Base-by-base conservation (phyloP, 2,888 invertebrate genomes). In the Keiferia lycopersicella region DNA sequence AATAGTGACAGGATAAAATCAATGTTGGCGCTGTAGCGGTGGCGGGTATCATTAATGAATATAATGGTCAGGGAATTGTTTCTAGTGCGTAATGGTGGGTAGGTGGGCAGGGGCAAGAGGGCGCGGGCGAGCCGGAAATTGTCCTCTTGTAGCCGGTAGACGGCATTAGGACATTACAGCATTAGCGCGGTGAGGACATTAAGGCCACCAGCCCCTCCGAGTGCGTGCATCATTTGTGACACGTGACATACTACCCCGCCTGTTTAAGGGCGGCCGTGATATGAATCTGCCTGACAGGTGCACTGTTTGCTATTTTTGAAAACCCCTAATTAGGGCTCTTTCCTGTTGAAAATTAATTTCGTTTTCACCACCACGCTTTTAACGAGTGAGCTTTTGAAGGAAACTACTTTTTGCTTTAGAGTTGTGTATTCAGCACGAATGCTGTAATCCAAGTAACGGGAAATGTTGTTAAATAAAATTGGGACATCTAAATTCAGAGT, bases 41-140 rank as follows among this genome's bases (percentile, higher is more conserved):
- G 50, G 51, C 59, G 62, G 80, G 76, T 73, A 79, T 81, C 82
- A 84, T 83, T 87, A 86, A 87, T 86, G 87, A 84, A 85, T 84
- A 79, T 85, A 86, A 87, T 85, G 84, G 83, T 79, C 77, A 74
- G 80, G 77, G 83, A 85, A 87, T 88, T 87, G 87, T 89, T 88
- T 88, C 81, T 84, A 86, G 81, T 80, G 79, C 80, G 80, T 86
- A 86, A 87, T 86, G 81, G 79, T 79, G 81, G 86, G 78, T 82
- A 86, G 85, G 85, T 82, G 79, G 86, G 88, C 8, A 8, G 34
- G 34, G 34, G 10, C 10, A 10, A 34, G 34, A 34, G 34, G 34
- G 34, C 34, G 34, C 34, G 34, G 88, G 83, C 80, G 81, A 79
- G 81, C 71, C 87, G 90, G 90, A 91, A 91, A 89, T 91, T 88